These are phyloP conservation scores for Dilophus febrilis DNA, from an alignment of 2,888 invertebrate genomes.

Conservation along the genomic window DNA sequence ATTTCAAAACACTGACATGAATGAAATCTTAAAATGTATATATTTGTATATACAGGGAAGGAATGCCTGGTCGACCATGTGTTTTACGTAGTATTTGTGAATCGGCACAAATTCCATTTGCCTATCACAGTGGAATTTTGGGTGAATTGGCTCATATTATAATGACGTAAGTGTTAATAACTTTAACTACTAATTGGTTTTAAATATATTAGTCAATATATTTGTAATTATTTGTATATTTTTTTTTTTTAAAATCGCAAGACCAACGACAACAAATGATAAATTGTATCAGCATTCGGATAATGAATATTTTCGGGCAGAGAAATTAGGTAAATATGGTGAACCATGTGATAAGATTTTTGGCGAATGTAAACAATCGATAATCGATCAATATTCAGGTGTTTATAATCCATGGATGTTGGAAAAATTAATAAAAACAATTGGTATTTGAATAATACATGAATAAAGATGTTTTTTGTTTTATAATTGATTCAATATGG, in stretches of 20 bases:
- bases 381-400: slow-evolving; percentile 20
- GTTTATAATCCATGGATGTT: slow-evolving; percentile 4
- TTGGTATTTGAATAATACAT: no score
- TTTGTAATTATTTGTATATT: slow-evolving; percentile 4
- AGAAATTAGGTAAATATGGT: slow-evolving; percentile 40
- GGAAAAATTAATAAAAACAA: background rate
- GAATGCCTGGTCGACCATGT: slow-evolving; percentile 49
- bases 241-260: slow-evolving; percentile 28
- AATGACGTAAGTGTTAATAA: slow-evolving; percentile 23
- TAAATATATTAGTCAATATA: background rate
- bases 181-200: no score
- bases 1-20: background rate
- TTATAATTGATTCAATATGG: no score
- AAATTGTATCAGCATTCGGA: slow-evolving; percentile 43
- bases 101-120: slow-evolving; percentile 48
- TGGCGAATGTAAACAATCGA: slow-evolving; percentile 19
- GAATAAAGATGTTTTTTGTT: no score
- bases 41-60: slow-evolving; percentile 34
- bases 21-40: no score
- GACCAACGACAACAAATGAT: slow-evolving; percentile 55
- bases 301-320: slow-evolving; percentile 57
- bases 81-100: slow-evolving; percentile 61
- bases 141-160: slow-evolving; percentile 59
- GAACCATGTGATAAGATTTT: slow-evolving; percentile 22
- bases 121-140: slow-evolving; percentile 50